Evolutionary conservation across 2,888 invertebrate species (phyloP), one percentile per base, ranked within the genome.

Genomic region (Morpho achilles): DNA sequence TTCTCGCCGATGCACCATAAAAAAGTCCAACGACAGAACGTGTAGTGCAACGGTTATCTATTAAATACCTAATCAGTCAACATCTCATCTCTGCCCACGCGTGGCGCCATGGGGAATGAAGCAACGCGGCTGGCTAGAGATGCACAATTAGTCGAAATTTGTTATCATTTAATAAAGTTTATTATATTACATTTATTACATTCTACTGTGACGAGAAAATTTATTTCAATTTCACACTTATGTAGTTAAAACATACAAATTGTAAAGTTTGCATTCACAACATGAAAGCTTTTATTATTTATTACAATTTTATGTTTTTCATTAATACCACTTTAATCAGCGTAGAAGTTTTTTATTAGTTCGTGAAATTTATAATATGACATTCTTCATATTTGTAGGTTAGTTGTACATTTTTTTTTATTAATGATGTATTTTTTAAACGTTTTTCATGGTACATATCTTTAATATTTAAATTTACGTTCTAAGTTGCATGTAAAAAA

Each of bases 61-160:
- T 82, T 82, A 85, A 85, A 85, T 80, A 79, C 76, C 77, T 84
- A 87, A 87, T 87, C 87, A 84, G 86, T 87, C 87, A 87, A 82
- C 82, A 84, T 85, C 83, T 77, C 73, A 68, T 72, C 68, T 68
- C 73, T 63, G 71, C 87, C 86, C 80, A 86, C 87, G 82, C 84
- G 69, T 74, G 81, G 83, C 84, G 84, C 84, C 82, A 70, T 51
- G 56, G 56, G 56, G 65, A 66, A 63, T 74, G 74, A 68, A 65
- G 74, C 70, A 75, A 76, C 70, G 61, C 53, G 50, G 53, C 59
- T 45, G 52, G 52, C 53, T 59, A 55, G 50, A 43, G 45, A 58
- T 50, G 56, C 47, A 56, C 58, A 61, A 61, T 63, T 54, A 61
- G 52, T 52, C 16, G 52, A 52, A 52, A 47, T 52, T 54, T 59